phyloP scores from a whole-genome alignment of 2,113 vertebrate genomes.

The Pachypanchax playfairii region DNA sequence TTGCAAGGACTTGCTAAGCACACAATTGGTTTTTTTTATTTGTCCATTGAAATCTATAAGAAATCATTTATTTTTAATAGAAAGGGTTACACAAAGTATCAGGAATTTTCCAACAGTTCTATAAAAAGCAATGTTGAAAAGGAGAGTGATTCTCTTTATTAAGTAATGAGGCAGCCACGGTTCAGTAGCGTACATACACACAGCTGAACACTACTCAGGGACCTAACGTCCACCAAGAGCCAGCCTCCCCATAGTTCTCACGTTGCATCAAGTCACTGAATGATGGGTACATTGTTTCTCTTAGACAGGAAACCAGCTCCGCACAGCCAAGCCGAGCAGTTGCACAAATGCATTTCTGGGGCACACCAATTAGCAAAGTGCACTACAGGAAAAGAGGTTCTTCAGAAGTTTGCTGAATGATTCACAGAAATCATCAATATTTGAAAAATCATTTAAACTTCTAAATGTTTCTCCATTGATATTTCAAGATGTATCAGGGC shows the following conservation, averaged over 20 bases:
- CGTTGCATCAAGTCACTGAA: slow-evolving; percentile 73
- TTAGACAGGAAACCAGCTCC: slow-evolving; percentile 42
- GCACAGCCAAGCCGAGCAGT: slow-evolving; percentile 35
- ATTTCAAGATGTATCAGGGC: slow-evolving; percentile 15
- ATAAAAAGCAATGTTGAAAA: slow-evolving; percentile 63
- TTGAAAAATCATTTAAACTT: slow-evolving; percentile 64
- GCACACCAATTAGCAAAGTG: slow-evolving; percentile 42
- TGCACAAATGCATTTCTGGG: slow-evolving; percentile 49
- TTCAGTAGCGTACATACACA: slow-evolving; percentile 62
- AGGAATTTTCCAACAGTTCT: slow-evolving; percentile 50
- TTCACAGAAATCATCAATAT: slow-evolving; percentile 62
- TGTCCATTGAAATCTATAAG: slow-evolving; percentile 24
- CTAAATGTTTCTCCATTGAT: slow-evolving; percentile 46
- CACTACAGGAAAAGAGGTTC: slow-evolving; percentile 45
- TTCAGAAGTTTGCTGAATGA: slow-evolving; percentile 56
- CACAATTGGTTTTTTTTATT: slow-evolving; percentile 1
- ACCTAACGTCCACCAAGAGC: slow-evolving; percentile 33
- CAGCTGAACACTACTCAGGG: slow-evolving; percentile 40
- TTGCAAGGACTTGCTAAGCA: neutral
- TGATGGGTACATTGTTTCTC: slow-evolving; percentile 71
- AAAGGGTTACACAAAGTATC: slow-evolving; percentile 34
- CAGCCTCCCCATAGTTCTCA: slow-evolving; percentile 61
- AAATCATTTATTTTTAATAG: neutral
- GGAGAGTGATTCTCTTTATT: slow-evolving; percentile 62
- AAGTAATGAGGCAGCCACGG: slow-evolving; percentile 67